Evolutionary conservation across 2,113 vertebrate species (phyloP).

Genomic region (Lutjanus erythropterus): DNA sequence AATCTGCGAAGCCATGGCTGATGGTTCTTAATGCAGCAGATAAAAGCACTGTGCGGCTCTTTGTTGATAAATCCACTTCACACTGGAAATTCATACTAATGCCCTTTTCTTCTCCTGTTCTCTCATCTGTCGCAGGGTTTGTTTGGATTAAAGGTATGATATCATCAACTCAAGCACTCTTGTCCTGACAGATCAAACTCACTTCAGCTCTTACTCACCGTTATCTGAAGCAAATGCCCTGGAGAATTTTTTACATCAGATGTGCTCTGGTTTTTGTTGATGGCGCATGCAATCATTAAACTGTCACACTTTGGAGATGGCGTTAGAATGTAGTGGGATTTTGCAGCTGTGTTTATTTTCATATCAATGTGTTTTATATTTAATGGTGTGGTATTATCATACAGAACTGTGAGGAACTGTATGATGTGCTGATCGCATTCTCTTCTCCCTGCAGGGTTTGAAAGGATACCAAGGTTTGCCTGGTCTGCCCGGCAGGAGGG

Average conservation of each 20-base stretch:
- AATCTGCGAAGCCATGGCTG: slow-evolving; percentile 10
- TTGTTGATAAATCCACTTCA: slow-evolving; percentile 25
- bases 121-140: slow-evolving; percentile 82
- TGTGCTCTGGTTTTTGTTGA: slow-evolving; percentile 1
- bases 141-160: slow-evolving; percentile 88
- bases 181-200: slow-evolving; percentile 31
- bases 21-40: slow-evolving; percentile 45
- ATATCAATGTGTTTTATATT: neutral
- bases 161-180: slow-evolving; percentile 16
- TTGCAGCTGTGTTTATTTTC: slow-evolving; percentile 13
- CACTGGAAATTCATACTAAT: slow-evolving; percentile 43
- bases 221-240: slow-evolving; percentile 25
- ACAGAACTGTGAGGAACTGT: neutral
- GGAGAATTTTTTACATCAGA: neutral
- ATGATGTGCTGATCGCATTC: slow-evolving; percentile 6
- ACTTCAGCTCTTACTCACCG: slow-evolving; percentile 14
- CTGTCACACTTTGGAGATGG: neutral
- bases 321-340: slow-evolving; percentile 15
- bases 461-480: slow-evolving; percentile 88
- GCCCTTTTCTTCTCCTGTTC: slow-evolving; percentile 36
- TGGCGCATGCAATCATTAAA: slow-evolving; percentile 29
- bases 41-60: slow-evolving; percentile 26
- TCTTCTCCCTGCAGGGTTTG: slow-evolving; percentile 82
- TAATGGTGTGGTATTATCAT: neutral
- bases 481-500: slow-evolving; percentile 83